Conservation (phyloP, 2,113 vertebrate species). For the Notiomystis cincta region DNA sequence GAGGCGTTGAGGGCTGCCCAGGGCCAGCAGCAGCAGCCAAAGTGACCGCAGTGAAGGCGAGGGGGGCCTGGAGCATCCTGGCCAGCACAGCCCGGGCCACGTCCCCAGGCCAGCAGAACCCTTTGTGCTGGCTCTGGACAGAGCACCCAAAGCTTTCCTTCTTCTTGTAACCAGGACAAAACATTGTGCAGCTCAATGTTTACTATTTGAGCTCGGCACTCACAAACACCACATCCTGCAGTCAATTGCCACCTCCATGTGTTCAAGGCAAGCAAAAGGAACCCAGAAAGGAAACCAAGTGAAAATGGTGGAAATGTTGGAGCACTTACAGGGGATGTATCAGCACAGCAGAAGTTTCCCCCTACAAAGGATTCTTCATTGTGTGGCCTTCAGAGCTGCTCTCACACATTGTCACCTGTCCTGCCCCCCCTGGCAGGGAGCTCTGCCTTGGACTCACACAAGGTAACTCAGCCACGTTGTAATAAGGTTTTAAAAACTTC, state of each 20-base stretch:
- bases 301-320: not conserved
- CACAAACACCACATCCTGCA: not conserved
- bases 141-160: not conserved
- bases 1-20: not conserved
- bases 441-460: fast-evolving
- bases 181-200: not conserved
- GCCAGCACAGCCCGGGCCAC: not conserved
- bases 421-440: not conserved
- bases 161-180: not conserved
- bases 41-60: fast-evolving
- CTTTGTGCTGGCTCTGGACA: not conserved
- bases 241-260: not conserved
- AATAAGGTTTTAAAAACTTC: not conserved
- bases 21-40: not conserved
- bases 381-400: not conserved
- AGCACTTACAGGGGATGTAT: not conserved
- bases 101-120: not conserved
- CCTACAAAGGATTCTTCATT: not conserved
- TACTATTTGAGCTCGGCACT: not conserved
- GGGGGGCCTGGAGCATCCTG: fast-evolving
- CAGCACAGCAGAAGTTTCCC: not conserved
- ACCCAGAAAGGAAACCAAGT: not conserved
- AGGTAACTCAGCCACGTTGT: not conserved
- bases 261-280: not conserved
- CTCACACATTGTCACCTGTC: not conserved